Percentiles rank a stretch among this genome's conserved stretches.
phyloP scores from a whole-genome alignment of 2,797 vertebrate species.

The Sitta carolinensis region DNA sequence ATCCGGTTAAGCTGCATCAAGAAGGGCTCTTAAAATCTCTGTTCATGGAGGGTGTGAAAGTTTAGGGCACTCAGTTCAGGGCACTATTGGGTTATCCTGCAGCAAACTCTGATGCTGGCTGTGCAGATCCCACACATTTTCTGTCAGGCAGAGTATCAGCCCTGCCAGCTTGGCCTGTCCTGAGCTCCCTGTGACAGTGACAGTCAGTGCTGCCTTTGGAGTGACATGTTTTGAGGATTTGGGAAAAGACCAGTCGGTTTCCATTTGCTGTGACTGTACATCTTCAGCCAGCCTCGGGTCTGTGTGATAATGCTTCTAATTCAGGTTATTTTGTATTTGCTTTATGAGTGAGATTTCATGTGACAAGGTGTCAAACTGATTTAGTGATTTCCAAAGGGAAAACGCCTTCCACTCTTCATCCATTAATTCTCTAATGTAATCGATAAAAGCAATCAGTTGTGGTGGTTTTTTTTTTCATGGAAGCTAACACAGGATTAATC shows the following conservation, averaged over 20 bases:
- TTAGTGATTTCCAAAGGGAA: conserved; percentile 23
- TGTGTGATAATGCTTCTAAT: background rate
- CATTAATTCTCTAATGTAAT: conserved; percentile 36
- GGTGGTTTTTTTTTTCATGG: background rate
- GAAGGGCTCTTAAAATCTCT: background rate
- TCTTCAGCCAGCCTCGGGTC: background rate
- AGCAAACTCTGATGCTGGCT: background rate
- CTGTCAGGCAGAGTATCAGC: background rate
- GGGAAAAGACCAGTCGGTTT: background rate
- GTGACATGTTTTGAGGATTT: background rate
- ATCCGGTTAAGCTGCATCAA: background rate
- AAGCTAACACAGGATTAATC: conserved; percentile 36
- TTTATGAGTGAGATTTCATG: background rate
- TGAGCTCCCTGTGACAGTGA: background rate
- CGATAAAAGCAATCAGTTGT: conserved; percentile 53
- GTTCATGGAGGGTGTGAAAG: background rate
- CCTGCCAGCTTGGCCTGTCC: background rate
- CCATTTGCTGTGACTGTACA: background rate
- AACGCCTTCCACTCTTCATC: background rate
- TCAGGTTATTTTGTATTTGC: background rate
- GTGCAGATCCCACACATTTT: background rate
- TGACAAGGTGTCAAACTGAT: background rate
- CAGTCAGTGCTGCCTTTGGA: background rate
- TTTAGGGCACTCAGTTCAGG: background rate
- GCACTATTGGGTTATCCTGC: background rate